Evolutionary conservation across 1,140 invertebrate species (phyloP).

Genomic region (Zophobas morio): DNA sequence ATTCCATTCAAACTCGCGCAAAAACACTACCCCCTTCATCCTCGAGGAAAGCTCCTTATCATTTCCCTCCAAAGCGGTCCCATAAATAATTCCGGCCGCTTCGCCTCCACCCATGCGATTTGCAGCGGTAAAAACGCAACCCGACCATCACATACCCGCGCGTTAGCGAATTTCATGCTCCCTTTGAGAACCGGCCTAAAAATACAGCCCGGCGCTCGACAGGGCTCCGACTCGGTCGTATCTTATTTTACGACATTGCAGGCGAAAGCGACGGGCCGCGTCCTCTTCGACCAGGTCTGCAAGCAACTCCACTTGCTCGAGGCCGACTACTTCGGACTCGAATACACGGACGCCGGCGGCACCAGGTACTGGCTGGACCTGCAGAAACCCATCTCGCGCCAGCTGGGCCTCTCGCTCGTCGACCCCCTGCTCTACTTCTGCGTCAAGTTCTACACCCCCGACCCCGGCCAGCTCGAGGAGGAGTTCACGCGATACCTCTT

Average conservation of each 20-base stretch:
- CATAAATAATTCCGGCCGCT: too few relatives aligned
- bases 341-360: constrained; percentile 90
- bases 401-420: constrained; percentile 91
- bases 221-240: neutral
- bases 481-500: constrained; percentile 98
- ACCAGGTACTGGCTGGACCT: constrained; percentile 98
- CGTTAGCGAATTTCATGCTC: neutral
- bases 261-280: constrained; percentile 94
- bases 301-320: constrained; percentile 96
- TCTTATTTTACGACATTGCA: constrained; percentile 69
- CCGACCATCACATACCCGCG: neutral
- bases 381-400: constrained; percentile 95
- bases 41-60: too few relatives aligned
- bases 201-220: neutral
- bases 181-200: neutral
- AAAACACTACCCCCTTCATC: too few relatives aligned
- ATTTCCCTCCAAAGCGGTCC: too few relatives aligned
- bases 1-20: too few relatives aligned
- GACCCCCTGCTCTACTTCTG: constrained; percentile 91
- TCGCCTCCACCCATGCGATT: neutral
- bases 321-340: constrained; percentile 98
- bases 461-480: constrained; percentile 97
- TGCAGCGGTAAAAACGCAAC: neutral
- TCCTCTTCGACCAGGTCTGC: constrained; percentile 97
- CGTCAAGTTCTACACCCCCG: constrained; percentile 99